These are phyloP conservation scores for Bruchidius siliquastri DNA, from an alignment of 2,888 invertebrate genomes.

Conservation along the genomic window DNA sequence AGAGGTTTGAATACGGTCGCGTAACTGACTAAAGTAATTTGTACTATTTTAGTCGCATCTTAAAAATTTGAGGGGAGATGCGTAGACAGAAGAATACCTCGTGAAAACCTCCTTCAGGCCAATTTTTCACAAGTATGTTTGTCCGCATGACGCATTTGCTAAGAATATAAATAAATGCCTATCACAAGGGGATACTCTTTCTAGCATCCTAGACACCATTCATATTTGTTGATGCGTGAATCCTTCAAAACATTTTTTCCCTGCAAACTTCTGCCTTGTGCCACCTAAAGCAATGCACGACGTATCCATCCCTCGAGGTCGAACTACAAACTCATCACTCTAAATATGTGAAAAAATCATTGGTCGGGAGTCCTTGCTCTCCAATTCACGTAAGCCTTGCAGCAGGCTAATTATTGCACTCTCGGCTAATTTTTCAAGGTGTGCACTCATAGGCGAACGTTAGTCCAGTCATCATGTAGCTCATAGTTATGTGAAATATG, in stretches of 20 bases:
- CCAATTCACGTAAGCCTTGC: background rate
- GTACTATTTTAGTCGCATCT: too few relatives aligned
- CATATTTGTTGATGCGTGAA: background rate
- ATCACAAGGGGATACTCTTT: too few relatives aligned
- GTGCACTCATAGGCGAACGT: background rate
- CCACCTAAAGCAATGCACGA: background rate
- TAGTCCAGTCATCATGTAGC: background rate
- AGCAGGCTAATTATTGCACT: background rate
- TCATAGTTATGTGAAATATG: too few relatives aligned
- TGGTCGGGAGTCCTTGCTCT: background rate
- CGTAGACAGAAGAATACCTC: too few relatives aligned
- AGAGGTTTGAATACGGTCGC: too few relatives aligned
- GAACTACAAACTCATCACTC: background rate
- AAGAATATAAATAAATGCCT: too few relatives aligned
- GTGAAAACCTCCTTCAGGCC: too few relatives aligned
- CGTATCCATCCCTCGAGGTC: background rate
- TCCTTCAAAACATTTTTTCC: background rate
- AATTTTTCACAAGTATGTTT: too few relatives aligned
- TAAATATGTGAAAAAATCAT: background rate
- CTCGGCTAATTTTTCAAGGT: background rate
- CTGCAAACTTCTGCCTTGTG: background rate
- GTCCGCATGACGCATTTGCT: too few relatives aligned
- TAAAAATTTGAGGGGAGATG: too few relatives aligned
- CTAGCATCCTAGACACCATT: background rate
- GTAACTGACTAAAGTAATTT: too few relatives aligned